A percentile compares a stretch with the other conserved stretches of the same genome.
Conservation (phyloP, 2,888 invertebrate species). For the Caenorhabditis wallacei region DNA sequence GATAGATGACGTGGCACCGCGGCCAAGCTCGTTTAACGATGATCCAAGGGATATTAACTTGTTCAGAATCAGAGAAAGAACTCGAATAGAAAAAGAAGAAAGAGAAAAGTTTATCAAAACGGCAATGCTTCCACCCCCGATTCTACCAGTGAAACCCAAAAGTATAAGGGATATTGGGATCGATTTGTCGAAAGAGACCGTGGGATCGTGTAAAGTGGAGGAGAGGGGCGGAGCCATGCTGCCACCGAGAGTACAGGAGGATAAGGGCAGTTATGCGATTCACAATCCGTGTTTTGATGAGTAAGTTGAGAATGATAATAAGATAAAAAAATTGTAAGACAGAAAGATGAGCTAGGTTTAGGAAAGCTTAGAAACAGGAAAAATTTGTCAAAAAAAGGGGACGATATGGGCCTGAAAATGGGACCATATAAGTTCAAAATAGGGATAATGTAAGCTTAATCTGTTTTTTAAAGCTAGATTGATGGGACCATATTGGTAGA, state of each 20-base stretch:
- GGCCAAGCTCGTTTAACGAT: slow-evolving; percentile 50
- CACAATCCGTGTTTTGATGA: slow-evolving; percentile 50
- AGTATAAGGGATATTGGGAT: slow-evolving; percentile 69
- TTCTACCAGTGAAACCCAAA: slow-evolving; percentile 56
- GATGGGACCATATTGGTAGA: too few relatives aligned
- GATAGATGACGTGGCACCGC: slow-evolving; percentile 51
- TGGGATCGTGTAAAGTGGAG: slow-evolving; percentile 55
- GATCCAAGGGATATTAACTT: slow-evolving; percentile 32
- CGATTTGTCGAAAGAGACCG: slow-evolving; percentile 61
- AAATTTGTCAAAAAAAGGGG: too few relatives aligned
- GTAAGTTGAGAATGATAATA: slow-evolving; percentile 39
- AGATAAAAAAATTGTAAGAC: too few relatives aligned
- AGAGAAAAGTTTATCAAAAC: slow-evolving; percentile 51
- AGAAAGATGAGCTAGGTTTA: too few relatives aligned
- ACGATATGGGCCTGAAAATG: too few relatives aligned
- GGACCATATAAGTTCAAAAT: too few relatives aligned
- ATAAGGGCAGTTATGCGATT: slow-evolving; percentile 15
- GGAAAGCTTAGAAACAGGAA: too few relatives aligned
- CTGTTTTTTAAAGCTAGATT: too few relatives aligned
- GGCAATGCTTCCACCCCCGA: slow-evolving; percentile 45
- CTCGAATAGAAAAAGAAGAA: slow-evolving; percentile 53
- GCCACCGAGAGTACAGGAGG: slow-evolving; percentile 11
- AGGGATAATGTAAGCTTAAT: too few relatives aligned
- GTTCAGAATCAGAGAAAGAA: slow-evolving; percentile 45
- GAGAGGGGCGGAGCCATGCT: slow-evolving; percentile 35